Conservation (phyloP, 1,140 invertebrate genomes). For the Micrasema longulum region DNA sequence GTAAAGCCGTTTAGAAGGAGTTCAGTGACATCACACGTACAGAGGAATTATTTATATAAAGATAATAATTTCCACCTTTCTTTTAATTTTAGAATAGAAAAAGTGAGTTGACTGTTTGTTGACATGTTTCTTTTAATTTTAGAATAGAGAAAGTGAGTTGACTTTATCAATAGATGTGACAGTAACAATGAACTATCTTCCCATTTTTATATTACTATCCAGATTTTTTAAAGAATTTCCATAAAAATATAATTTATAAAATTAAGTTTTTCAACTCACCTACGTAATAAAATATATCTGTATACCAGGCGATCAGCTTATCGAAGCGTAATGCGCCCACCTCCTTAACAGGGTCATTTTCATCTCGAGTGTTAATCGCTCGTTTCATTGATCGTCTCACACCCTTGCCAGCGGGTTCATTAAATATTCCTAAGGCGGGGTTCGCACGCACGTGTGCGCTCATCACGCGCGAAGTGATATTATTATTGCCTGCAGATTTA, state of each 20-base stretch:
- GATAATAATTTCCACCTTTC: too few relatives aligned
- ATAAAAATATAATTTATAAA: not conserved
- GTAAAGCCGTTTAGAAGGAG: too few relatives aligned
- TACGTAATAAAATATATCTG: not conserved
- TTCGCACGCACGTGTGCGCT: conserved; percentile 16
- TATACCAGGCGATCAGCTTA: not conserved
- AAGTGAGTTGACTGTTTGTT: too few relatives aligned
- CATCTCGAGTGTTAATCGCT: not conserved
- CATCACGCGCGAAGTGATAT: not conserved
- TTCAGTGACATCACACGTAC: too few relatives aligned
- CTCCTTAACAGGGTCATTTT: not conserved
- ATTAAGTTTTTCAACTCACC: too few relatives aligned
- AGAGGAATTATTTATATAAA: too few relatives aligned
- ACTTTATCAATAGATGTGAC: too few relatives aligned
- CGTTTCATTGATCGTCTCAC: not conserved
- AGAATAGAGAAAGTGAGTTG: too few relatives aligned
- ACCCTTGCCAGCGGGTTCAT: not conserved
- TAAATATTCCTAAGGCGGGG: conserved; percentile 6
- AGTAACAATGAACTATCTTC: not conserved
- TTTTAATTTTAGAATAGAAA: too few relatives aligned
- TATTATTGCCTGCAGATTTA: conserved; percentile 37
- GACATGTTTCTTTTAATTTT: too few relatives aligned
- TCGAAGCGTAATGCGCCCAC: conserved; percentile 5
- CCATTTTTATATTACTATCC: not conserved
- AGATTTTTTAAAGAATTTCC: not conserved